Evolutionary conservation across 1,140 invertebrate genomes (phyloP).

Genomic region (Procambarus clarkii): DNA sequence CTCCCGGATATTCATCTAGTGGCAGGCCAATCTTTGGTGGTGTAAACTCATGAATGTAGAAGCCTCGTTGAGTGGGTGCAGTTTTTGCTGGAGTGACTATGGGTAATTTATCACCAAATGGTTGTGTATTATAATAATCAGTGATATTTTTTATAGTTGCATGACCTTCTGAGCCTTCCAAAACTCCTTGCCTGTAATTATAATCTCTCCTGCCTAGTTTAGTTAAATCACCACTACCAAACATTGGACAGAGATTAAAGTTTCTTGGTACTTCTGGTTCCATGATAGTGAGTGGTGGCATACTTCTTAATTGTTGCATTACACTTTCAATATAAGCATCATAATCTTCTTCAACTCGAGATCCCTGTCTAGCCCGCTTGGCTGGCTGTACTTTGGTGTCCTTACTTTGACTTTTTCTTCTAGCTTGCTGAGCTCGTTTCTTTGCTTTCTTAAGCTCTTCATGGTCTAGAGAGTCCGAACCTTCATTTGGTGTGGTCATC

Average conservation of each 20-base stretch:
- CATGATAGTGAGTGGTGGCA: constrained; percentile 89
- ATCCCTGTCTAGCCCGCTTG: constrained; percentile 87
- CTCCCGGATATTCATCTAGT: constrained; percentile 64
- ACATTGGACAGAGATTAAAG: constrained; percentile 87
- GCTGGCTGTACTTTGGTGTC: constrained; percentile 79
- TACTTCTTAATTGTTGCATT: constrained; percentile 87
- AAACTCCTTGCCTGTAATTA: constrained; percentile 83
- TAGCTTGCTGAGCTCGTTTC: constrained; percentile 69
- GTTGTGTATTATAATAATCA: constrained; percentile 89
- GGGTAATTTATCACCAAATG: constrained; percentile 86
- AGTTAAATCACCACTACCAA: constrained; percentile 86
- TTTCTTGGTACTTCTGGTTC: constrained; percentile 91
- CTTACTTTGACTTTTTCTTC: constrained; percentile 79
- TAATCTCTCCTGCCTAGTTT: constrained; percentile 80
- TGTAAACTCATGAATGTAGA: constrained; percentile 93
- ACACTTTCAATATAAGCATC: constrained; percentile 92
- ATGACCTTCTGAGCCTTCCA: constrained; percentile 87
- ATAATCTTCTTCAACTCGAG: constrained; percentile 92
- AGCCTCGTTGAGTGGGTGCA: constrained; percentile 88
- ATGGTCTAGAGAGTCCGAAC: constrained; percentile 54
- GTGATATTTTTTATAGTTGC: constrained; percentile 82
- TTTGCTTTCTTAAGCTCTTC: constrained; percentile 70
- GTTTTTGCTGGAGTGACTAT: constrained; percentile 77
- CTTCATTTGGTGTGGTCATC: constrained; percentile 74
- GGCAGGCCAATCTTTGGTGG: constrained; percentile 72